These are phyloP conservation scores for Plagodis pulveraria DNA, from an alignment of 2,888 invertebrate species.

Conservation along the genomic window DNA sequence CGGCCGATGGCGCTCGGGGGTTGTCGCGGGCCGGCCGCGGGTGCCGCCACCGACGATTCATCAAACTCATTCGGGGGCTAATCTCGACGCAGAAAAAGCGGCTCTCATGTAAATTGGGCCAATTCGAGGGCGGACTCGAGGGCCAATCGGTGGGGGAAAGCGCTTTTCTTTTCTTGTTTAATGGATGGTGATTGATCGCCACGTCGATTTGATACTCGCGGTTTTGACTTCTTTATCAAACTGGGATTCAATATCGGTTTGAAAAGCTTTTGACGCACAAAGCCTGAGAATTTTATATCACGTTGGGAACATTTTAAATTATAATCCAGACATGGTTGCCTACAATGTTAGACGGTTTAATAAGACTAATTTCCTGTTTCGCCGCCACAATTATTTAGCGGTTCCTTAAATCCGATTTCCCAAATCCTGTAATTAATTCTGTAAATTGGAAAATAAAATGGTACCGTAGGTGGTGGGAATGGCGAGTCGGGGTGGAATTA, in stretches of 20 bases:
- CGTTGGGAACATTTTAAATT: slow-evolving; percentile 10
- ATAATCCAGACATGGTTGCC: neutral
- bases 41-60: slow-evolving; percentile 77
- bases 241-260: slow-evolving; percentile 64
- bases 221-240: slow-evolving; percentile 78
- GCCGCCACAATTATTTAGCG: slow-evolving; percentile 6
- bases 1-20: slow-evolving; percentile 49
- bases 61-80: slow-evolving; percentile 84
- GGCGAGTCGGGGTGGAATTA: slow-evolving; percentile 76
- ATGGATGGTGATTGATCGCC: slow-evolving; percentile 85
- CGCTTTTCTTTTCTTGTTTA: slow-evolving; percentile 84
- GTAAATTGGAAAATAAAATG: slow-evolving; percentile 68
- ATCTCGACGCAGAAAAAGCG: slow-evolving; percentile 85
- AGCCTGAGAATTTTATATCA: slow-evolving; percentile 32
- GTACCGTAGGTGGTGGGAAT: slow-evolving; percentile 50
- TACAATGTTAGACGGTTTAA: neutral
- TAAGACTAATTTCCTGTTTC: slow-evolving; percentile 3
- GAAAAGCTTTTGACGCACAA: slow-evolving; percentile 34
- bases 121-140: slow-evolving; percentile 83
- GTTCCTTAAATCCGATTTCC: slow-evolving; percentile 20
- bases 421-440: slow-evolving; percentile 57
- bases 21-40: slow-evolving; percentile 41
- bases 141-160: slow-evolving; percentile 82
- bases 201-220: slow-evolving; percentile 77
- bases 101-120: slow-evolving; percentile 85